Evolutionary conservation across 2,888 invertebrate genomes (phyloP).

Genomic region (Thysanoteuthis rhombus): DNA sequence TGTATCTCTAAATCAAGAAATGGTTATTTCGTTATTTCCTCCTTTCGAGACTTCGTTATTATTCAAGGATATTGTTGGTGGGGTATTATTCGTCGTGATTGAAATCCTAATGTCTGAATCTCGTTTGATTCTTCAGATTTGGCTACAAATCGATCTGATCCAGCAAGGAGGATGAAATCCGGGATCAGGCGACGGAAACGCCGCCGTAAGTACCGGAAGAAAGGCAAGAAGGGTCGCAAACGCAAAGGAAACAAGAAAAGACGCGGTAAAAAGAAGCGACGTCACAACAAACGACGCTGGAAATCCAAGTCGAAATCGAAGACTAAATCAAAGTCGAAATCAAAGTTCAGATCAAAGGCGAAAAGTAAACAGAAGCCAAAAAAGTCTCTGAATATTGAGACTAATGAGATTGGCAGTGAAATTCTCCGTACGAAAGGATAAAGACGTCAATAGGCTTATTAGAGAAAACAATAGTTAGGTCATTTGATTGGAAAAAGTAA

Average conservation of each 20-base stretch:
- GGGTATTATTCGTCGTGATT: too few relatives aligned
- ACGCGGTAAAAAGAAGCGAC: conserved; percentile 26
- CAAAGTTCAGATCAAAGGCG: background rate
- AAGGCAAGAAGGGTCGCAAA: background rate
- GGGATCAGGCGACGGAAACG: conserved; percentile 16
- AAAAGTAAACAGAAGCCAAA: background rate
- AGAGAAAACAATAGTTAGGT: background rate
- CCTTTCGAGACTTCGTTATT: too few relatives aligned
- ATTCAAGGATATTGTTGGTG: too few relatives aligned
- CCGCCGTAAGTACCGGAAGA: conserved; percentile 17
- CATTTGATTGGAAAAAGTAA: background rate
- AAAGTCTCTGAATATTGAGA: conserved; percentile 17
- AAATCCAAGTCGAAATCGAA: conserved; percentile 17
- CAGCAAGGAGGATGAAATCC: conserved; percentile 20
- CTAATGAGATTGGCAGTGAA: background rate
- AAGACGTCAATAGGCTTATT: background rate
- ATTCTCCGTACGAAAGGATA: conserved; percentile 1
- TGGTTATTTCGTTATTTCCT: too few relatives aligned
- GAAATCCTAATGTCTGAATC: background rate
- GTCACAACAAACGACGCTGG: background rate
- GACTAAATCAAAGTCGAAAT: background rate
- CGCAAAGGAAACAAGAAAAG: background rate
- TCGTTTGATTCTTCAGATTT: background rate
- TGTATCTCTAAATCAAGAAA: too few relatives aligned
- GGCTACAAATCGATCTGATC: conserved; percentile 24